These are phyloP conservation scores for Amphimallon solstitiale DNA, from an alignment of 2,888 invertebrate genomes.

Conservation along the genomic window DNA sequence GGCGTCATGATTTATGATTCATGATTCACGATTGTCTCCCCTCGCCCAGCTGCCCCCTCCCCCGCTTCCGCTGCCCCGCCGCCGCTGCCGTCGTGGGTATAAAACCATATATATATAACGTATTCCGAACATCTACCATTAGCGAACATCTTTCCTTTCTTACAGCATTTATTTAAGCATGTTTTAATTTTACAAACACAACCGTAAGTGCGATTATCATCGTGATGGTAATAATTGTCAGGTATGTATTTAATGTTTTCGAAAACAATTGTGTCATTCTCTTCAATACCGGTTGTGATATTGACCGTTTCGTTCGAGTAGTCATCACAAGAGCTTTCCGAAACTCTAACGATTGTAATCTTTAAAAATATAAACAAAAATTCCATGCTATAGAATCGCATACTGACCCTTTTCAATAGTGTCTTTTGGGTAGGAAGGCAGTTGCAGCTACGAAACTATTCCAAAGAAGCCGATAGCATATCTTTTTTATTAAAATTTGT, in stretches of 20 bases:
- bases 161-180: slow-evolving; percentile 45
- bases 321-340: neutral
- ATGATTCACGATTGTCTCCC: too few relatives aligned
- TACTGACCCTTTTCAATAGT: neutral
- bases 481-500: too few relatives aligned
- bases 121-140: slow-evolving; percentile 20
- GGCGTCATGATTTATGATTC: too few relatives aligned
- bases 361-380: neutral
- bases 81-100: too few relatives aligned
- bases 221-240: slow-evolving; percentile 40
- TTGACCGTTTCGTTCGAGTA: neutral
- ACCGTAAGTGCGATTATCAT: slow-evolving; percentile 36
- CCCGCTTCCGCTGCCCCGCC: too few relatives aligned
- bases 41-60: too few relatives aligned
- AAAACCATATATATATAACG: neutral
- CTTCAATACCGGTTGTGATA: neutral
- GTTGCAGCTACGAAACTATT: too few relatives aligned
- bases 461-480: neutral
- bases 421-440: neutral
- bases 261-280: neutral
- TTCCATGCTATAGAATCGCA: neutral
- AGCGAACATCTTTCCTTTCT: slow-evolving; percentile 23
- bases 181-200: slow-evolving; percentile 45
- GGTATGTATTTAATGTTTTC: slow-evolving; percentile 36
- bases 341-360: neutral